phyloP scores from a whole-genome alignment of 2,888 invertebrate species.

The Drosophila falleni region DNA sequence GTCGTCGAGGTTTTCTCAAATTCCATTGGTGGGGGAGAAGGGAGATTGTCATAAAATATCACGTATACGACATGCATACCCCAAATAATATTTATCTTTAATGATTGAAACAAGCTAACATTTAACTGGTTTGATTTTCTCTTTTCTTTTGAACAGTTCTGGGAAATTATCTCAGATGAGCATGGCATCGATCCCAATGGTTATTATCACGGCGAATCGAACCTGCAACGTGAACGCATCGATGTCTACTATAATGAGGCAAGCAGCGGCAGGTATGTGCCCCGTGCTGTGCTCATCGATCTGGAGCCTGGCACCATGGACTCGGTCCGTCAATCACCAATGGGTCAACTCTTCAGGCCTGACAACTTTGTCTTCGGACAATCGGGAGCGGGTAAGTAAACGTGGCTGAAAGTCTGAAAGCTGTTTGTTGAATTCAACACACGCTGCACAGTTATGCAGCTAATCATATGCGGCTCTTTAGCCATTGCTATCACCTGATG shows the following conservation, averaged over 20 bases:
- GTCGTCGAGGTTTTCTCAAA: conserved; percentile 8
- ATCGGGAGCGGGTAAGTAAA: conserved; percentile 89
- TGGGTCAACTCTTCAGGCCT: conserved; percentile 93
- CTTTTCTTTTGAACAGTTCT: conserved; percentile 87
- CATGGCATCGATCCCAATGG: conserved; percentile 92
- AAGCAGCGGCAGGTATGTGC: conserved; percentile 91
- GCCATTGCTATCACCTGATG: background rate
- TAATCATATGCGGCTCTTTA: conserved; percentile 11
- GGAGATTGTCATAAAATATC: conserved; percentile 40
- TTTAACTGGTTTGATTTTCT: background rate
- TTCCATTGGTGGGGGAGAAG: conserved; percentile 24
- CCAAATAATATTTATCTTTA: conserved; percentile 11
- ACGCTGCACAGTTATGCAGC: conserved; percentile 5
- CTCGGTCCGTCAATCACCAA: conserved; percentile 91
- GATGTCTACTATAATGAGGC: conserved; percentile 94
- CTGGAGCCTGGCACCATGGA: conserved; percentile 97
- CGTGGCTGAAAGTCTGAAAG: background rate
- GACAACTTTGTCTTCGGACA: conserved; percentile 95
- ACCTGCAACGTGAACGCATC: conserved; percentile 91
- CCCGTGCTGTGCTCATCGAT: conserved; percentile 94
- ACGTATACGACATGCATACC: conserved; percentile 40
- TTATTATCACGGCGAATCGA: conserved; percentile 90
- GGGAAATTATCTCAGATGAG: conserved; percentile 93
- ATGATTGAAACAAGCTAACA: conserved; percentile 28
- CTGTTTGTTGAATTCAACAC: background rate